Base-by-base conservation (phyloP, 37 sponge, comb jelly and placozoan species). In the Tethya wilhelma region DNA sequence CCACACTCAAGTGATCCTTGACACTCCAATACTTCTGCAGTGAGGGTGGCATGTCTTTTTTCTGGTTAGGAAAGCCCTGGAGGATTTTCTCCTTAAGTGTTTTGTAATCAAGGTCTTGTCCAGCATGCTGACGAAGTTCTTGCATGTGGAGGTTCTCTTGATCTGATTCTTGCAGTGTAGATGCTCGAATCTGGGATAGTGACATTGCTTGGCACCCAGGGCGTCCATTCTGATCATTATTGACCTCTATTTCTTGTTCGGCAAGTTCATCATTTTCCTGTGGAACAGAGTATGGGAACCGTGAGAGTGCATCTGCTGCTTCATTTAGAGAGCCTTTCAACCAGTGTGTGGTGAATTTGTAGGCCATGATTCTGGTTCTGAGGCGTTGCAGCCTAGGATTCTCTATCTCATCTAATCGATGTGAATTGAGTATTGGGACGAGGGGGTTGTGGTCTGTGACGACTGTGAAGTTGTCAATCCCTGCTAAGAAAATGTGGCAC, bases 341-440 rank as follows among this genome's bases (percentile, higher is more conserved):
- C 86, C 86, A 77, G 19, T 59, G 19, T 4, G 85, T 33, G 38
- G 77, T 76, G 69, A 84, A 84, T 20, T 39, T 76, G 69, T 84
- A 76, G 14, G 60, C 68, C 77, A 84, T 78, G 37, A 86, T 33
- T 34, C 64, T 2, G 28, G 64, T 63, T 45, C 44, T 40, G 34
- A 78, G 73, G n/a, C 73, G 73, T 66, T 86, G 86, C 0, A 86
- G 79, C 2, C 79, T 72, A 20, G 73, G 86, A 40, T 86, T 86
- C 36, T 86, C 79, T 23, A 85, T 85, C 60, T 85, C 78, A 38
- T 78, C 86, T 25, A 86, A 33, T 11, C 65, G 55, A n/a, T 78
- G 75, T 25, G 22, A 60, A 68, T 80, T 87, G 70, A 87, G 81
- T 44, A 87, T 80, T 8, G 79, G 76, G 62, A 69, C 29, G 7